Evolutionary conservation across 2,888 invertebrate genomes (phyloP).

Genomic region (Limnephilus rhombicus): DNA sequence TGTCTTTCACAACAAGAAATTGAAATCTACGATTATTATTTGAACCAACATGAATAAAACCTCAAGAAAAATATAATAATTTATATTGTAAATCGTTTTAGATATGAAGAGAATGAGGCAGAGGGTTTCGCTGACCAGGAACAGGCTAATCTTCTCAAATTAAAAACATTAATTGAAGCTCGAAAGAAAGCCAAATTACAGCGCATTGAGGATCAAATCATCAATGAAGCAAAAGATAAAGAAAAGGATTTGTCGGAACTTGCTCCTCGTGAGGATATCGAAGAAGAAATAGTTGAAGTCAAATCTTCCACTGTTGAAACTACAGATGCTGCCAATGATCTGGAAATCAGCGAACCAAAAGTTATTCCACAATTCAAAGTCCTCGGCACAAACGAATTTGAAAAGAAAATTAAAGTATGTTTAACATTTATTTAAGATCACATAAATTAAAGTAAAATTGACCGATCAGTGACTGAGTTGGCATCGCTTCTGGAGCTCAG

Average conservation of each 20-base stretch:
- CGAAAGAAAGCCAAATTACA: slow-evolving; percentile 72
- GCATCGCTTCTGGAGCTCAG: too few species aligned
- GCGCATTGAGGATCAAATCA: background rate
- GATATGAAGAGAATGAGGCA: slow-evolving; percentile 74
- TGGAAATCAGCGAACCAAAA: slow-evolving; percentile 66
- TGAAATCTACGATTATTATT: background rate
- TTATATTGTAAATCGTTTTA: slow-evolving; percentile 66
- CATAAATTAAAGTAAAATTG: background rate
- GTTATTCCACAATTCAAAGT: slow-evolving; percentile 78
- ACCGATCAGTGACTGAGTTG: too few species aligned
- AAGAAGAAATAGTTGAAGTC: slow-evolving; percentile 24
- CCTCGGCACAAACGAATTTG: slow-evolving; percentile 81
- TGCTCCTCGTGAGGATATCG: slow-evolving; percentile 58
- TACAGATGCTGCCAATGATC: slow-evolving; percentile 41
- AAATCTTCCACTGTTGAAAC: background rate
- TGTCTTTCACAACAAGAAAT: background rate
- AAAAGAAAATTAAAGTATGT: slow-evolving; percentile 77
- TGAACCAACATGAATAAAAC: background rate
- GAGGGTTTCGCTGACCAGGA: slow-evolving; percentile 74
- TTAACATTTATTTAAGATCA: background rate
- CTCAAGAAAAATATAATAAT: too few species aligned
- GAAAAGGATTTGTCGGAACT: slow-evolving; percentile 60
- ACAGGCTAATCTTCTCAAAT: slow-evolving; percentile 77
- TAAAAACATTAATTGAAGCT: slow-evolving; percentile 80
- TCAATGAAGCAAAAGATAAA: slow-evolving; percentile 52